Percentiles rank a stretch among this genome's conserved stretches.
These are phyloP conservation scores for Chymomyza amoena DNA, from an alignment of 2,888 invertebrate genomes.

Conservation along the genomic window DNA sequence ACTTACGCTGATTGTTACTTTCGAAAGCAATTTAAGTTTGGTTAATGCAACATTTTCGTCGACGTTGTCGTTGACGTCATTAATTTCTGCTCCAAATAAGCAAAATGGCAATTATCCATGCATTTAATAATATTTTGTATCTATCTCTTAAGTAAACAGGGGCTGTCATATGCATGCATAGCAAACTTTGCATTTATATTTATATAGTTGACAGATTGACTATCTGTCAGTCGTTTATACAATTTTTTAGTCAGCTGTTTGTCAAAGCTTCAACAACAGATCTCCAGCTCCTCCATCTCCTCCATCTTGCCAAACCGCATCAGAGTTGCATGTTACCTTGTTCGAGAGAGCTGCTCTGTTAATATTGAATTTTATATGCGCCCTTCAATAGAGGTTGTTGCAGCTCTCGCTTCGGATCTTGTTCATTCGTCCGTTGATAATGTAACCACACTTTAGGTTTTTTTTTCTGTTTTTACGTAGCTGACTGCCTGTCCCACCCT, in stretches of 20 bases:
- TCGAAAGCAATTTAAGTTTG: conserved; percentile 70
- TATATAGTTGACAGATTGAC: neutral
- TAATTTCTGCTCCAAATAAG: conserved; percentile 64
- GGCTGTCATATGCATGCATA: neutral
- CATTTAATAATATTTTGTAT: conserved; percentile 56
- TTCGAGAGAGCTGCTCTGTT: neutral
- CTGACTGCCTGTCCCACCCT: neutral
- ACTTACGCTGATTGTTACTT: conserved; percentile 37
- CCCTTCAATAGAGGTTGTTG: conserved; percentile 5
- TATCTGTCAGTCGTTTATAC: neutral
- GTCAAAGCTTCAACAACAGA: neutral
- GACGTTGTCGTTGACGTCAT: neutral
- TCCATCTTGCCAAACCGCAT: neutral
- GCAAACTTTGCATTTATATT: neutral
- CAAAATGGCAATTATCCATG: conserved; percentile 49
- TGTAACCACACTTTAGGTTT: conserved; percentile 56
- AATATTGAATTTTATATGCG: neutral
- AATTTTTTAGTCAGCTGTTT: neutral
- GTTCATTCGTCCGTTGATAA: conserved; percentile 66
- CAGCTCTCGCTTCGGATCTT: conserved; percentile 31
- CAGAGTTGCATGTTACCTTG: conserved; percentile 7
- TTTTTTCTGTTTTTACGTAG: conserved; percentile 38
- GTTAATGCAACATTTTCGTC: conserved; percentile 56
- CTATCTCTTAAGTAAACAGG: conserved; percentile 39
- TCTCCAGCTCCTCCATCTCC: too few species aligned